Percentiles rank a stretch among this genome's conserved stretches.
These are phyloP conservation scores for Chionis minor DNA, from an alignment of 2,113 vertebrate species.

Conservation along the genomic window DNA sequence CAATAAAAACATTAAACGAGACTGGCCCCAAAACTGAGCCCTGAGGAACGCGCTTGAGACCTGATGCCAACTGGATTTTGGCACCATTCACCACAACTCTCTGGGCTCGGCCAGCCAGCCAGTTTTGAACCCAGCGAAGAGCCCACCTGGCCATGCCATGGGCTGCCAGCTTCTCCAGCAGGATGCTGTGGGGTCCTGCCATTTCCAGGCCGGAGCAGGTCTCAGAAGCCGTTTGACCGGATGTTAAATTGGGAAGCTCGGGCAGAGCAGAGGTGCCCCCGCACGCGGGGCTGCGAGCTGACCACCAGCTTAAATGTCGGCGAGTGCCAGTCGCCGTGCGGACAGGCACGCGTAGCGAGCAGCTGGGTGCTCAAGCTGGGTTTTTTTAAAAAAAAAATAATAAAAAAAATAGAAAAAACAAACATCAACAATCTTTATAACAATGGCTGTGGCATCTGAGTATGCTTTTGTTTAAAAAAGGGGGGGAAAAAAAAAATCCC, in stretches of 20 bases:
- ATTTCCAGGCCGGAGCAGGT: neutral
- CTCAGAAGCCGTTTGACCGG: neutral
- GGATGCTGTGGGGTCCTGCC: neutral
- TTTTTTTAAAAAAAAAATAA: neutral
- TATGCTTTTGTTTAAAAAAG: neutral
- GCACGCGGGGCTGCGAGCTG: neutral
- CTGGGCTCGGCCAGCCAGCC: too few species aligned
- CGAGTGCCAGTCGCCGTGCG: neutral
- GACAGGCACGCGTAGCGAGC: neutral
- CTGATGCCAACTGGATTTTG: too few species aligned
- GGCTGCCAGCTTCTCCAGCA: too few species aligned
- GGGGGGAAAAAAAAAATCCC: neutral
- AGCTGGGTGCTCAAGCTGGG: neutral
- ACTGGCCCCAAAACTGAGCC: too few species aligned
- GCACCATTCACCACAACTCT: too few species aligned
- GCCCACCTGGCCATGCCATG: too few species aligned
- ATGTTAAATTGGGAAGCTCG: neutral
- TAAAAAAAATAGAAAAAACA: too few species aligned
- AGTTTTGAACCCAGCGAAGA: too few species aligned
- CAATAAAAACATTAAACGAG: too few species aligned
- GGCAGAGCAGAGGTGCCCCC: neutral
- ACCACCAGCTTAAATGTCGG: neutral
- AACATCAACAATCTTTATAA: neutral
- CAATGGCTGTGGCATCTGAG: neutral
- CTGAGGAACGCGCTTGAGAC: too few species aligned